Base-by-base conservation (phyloP, 2,797 vertebrate genomes). In the Bovichtus variegatus region DNA sequence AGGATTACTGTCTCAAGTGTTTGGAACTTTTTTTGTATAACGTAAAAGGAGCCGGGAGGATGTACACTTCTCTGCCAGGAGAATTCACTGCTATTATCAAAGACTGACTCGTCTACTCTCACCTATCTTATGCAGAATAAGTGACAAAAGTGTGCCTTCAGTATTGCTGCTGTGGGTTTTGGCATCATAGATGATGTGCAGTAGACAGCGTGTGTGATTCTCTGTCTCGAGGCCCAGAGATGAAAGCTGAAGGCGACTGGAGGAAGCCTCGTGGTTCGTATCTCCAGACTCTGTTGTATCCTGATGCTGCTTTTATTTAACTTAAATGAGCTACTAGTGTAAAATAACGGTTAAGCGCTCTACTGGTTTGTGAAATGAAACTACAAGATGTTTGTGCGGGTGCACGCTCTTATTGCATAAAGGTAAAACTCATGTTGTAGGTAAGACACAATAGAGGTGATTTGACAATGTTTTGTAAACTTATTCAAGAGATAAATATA, bases 271-370 rank as follows among this genome's bases (percentile, higher is more conserved):
- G 31, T n/a, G 43, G 57, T 34, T 46, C 15, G 40, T 64, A 41
- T 43, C 4, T 13, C 2, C 23, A 18, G 49, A 43, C 29, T 36
- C 25, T 31, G 23, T 59, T 36, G 15, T 6, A 13, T 29, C 21
- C 31, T 51, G 9, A 27, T 27, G 41, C 11, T 51, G 38, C 27
- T 67, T 27, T 62, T 43, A 62, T 55, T 38, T 71, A 61, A 51
- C 59, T 12, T 13, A 34, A 47, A 47, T 40, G 0, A 62, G 19
- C n/a, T 57, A 55, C 2, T 34, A 27, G 9, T 23, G 44, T 47
- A 47, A 31, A 54, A 27, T 27, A 29, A 11, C 3, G 1, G 5
- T 51, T 71, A 21, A 18, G 18, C 13, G 40, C 13, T 19, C 6
- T 11, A 41, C 13, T 34, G 18, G 40, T 41, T 29, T 15, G 12